A percentile compares a stretch with the other conserved stretches of the same genome.
phyloP scores from a whole-genome alignment of 1,140 invertebrate species.

The Diachasmimorpha longicaudata region DNA sequence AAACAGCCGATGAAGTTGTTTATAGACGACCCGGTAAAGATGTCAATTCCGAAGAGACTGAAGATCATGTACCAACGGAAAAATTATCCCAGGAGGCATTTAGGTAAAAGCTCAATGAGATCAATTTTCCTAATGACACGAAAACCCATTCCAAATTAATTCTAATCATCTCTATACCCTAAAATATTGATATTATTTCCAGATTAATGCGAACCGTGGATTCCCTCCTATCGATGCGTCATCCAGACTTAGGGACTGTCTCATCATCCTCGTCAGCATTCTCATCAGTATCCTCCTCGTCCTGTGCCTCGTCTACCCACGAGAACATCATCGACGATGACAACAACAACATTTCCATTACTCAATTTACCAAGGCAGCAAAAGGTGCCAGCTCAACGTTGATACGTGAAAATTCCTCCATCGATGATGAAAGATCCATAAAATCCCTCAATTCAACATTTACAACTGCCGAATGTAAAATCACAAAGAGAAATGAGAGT shows the following conservation, averaged over 20 bases:
- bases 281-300: constrained; percentile 17
- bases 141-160: too few relatives aligned
- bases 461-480: not conserved
- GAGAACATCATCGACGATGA: not conserved
- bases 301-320: not conserved
- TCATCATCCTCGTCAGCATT: constrained; percentile 32
- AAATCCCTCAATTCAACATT: not conserved
- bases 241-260: constrained; percentile 67
- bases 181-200: not conserved
- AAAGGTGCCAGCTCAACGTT: not conserved
- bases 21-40: constrained; percentile 46
- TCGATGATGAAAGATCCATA: not conserved
- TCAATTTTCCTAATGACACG: too few relatives aligned
- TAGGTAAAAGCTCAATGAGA: too few relatives aligned
- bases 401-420: not conserved
- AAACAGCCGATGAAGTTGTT: constrained; percentile 38
- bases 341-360: not conserved
- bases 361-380: not conserved
- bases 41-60: constrained; percentile 55
- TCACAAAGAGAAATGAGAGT: not conserved
- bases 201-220: constrained; percentile 71
- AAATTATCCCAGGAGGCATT: constrained; percentile 74
- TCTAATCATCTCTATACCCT: too few relatives aligned
- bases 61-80: constrained; percentile 62
- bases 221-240: constrained; percentile 69